A percentile compares a stretch with the other conserved stretches of the same genome.
phyloP scores from a whole-genome alignment of 2,113 vertebrate genomes.

The Cyphomyrus plagiostoma region DNA sequence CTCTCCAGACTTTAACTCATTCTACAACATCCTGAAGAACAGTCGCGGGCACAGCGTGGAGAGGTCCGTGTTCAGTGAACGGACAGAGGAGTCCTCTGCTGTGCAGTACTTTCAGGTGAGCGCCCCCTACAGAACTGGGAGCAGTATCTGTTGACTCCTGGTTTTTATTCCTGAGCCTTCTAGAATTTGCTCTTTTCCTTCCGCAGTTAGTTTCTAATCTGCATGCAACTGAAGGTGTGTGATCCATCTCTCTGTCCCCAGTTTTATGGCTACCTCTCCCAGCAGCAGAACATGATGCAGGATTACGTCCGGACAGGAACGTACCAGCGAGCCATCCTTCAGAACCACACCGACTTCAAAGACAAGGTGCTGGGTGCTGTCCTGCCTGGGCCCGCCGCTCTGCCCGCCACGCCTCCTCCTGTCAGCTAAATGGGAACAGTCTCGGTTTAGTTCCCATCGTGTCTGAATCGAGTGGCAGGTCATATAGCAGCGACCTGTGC shows the following conservation, averaged over 20 bases:
- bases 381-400: not conserved
- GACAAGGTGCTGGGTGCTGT: slow-evolving; percentile 72
- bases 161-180: not conserved
- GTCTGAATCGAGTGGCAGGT: not conserved
- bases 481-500: not conserved
- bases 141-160: not conserved
- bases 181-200: not conserved
- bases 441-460: not conserved
- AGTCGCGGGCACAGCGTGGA: slow-evolving; percentile 75
- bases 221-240: not conserved
- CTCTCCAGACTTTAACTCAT: slow-evolving; percentile 82
- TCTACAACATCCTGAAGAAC: slow-evolving; percentile 89
- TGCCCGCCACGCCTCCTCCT: not conserved
- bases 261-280: slow-evolving; percentile 98
- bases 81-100: slow-evolving; percentile 91
- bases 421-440: not conserved
- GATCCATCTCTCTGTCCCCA: slow-evolving; percentile 39
- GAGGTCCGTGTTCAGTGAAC: slow-evolving; percentile 83
- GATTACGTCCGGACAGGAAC: slow-evolving; percentile 94
- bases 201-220: not conserved
- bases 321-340: slow-evolving; percentile 90
- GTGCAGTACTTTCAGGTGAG: slow-evolving; percentile 96
- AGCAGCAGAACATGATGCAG: slow-evolving; percentile 99
- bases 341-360: slow-evolving; percentile 94
- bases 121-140: not conserved